These are phyloP conservation scores for Chironomus riparius DNA, from an alignment of 2,888 invertebrate species.

Conservation along the genomic window DNA sequence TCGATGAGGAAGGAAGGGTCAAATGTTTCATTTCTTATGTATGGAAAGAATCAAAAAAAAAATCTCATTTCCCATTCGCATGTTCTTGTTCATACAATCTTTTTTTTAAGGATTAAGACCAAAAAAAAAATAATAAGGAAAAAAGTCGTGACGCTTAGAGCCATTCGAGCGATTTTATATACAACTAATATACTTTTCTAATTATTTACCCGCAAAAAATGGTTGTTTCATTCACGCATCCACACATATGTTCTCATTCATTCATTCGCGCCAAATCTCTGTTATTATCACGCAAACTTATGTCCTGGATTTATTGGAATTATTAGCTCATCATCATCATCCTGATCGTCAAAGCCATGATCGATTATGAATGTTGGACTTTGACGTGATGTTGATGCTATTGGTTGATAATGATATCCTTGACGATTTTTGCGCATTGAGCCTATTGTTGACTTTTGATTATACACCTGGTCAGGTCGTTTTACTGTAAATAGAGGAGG, in stretches of 20 bases:
- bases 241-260: background rate
- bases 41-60: background rate
- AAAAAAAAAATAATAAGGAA: background rate
- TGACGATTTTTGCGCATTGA: constrained; percentile 43
- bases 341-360: constrained; percentile 20
- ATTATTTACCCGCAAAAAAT: constrained; percentile 25
- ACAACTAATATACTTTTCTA: constrained; percentile 10
- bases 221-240: constrained; percentile 9
- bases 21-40: background rate
- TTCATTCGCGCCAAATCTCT: background rate
- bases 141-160: constrained; percentile 15
- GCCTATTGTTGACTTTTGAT: constrained; percentile 44
- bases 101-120: background rate
- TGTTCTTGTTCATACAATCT: background rate
- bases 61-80: background rate
- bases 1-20: no score
- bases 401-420: constrained; percentile 44
- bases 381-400: constrained; percentile 48
- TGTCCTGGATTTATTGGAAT: constrained; percentile 34
- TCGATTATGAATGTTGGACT: constrained; percentile 44
- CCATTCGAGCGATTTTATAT: constrained; percentile 9
- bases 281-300: constrained; percentile 22
- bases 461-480: constrained; percentile 44
- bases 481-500: constrained; percentile 35
- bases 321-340: constrained; percentile 23